Evolutionary conservation across 2,888 invertebrate species (phyloP), one percentile per base, ranked within the genome.

Genomic region (Hirudinaria manillensis): DNA sequence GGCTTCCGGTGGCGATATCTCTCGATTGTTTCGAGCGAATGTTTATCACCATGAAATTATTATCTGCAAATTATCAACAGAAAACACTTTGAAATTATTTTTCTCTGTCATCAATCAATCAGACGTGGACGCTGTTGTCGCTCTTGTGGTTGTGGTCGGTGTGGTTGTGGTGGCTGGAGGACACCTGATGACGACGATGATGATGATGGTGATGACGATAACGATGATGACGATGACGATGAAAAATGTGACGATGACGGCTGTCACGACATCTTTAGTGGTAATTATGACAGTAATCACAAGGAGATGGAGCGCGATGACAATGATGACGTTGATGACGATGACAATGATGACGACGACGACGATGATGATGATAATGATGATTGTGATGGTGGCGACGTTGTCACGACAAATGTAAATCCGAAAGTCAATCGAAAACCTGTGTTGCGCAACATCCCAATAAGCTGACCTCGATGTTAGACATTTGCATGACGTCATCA

Each of bases 161-260:
- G 45, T 16, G 45, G 13, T 45, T 45, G 45, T 45, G 13, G 45
- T 10, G 45, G 56, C 27, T 27, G 13, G 56, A 24, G 7, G 24
- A 16, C 21, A 53, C 21, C 53, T 16, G 24, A 61, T 61, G 29
- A 61, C n/a, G 10, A 7, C n/a, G 3, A 16, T 7, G 29, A 61
- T 1, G 74, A 65, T 74, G 61, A 66, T 51, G 72, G 29, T 72
- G 72, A 55, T 56, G 72, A 55, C 78, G 45, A 68, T 67, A n/a
- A 79, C 78, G 19, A 79, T 77, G 38, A 75, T 72, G 36, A 75
- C 66, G 71, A 71, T 76, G 71, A 66, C 55, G 61, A 70, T 75
- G 71, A 67, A 34, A 72, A 75, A 34, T 34, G 71, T 51, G 67
- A 66, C 32, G 36, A 68, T 36, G 56, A 74, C n/a, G 32, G 36